These are phyloP conservation scores for Theonella swinhoei DNA, from an alignment of 37 sponge, comb jelly and placozoan genomes.

Conservation along the genomic window DNA sequence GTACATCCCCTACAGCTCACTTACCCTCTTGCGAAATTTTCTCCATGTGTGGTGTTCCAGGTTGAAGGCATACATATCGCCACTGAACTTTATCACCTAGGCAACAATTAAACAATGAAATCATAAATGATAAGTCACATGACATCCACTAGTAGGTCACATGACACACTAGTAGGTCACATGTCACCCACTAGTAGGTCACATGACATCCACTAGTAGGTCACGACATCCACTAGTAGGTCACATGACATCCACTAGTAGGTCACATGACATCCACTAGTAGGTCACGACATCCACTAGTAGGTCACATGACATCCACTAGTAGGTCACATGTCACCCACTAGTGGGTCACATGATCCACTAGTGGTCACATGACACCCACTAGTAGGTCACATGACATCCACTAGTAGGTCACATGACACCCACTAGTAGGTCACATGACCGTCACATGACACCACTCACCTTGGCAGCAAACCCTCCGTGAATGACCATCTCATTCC, in stretches of 20 bases:
- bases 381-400: background rate
- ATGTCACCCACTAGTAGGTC: background rate
- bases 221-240: background rate
- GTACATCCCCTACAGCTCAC: no score
- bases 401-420: background rate
- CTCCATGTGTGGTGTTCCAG: constrained; percentile 55
- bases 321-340: background rate
- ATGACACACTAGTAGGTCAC: background rate
- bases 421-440: background rate
- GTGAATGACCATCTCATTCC: constrained; percentile 64
- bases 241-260: background rate
- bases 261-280: background rate
- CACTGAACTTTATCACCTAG: constrained; percentile 58
- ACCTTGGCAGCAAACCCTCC: constrained; percentile 75
- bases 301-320: background rate
- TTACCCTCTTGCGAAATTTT: constrained; percentile 13
- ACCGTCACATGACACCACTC: constrained; percentile 7
- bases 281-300: background rate
- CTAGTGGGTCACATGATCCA: background rate
- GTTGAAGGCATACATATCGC: constrained; percentile 53
- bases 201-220: background rate
- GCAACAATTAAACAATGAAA: no score
- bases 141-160: background rate
- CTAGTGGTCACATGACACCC: no score
- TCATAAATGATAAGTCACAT: background rate